phyloP scores from a whole-genome alignment of 2,113 vertebrate genomes.

The Ramphastos sulfuratus region DNA sequence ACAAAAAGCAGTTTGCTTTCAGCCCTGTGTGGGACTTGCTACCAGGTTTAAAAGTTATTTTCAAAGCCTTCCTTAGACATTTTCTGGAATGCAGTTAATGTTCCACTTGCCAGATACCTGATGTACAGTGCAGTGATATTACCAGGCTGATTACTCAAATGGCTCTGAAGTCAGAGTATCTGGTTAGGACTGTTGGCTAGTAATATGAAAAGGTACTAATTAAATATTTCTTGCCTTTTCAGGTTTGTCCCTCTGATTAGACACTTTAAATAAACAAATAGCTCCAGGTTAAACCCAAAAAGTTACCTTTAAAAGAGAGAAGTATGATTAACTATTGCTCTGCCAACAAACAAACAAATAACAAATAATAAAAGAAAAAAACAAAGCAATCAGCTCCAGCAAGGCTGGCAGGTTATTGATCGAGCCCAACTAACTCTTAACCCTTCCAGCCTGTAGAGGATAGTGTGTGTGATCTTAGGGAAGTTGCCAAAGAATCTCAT shows the following conservation, averaged over 20 bases:
- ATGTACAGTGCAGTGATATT: background rate
- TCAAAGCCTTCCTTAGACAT: conserved; percentile 26
- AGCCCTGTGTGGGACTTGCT: background rate
- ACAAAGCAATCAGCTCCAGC: background rate
- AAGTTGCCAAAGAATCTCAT: background rate
- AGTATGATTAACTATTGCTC: background rate
- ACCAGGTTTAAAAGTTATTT: conserved; percentile 18
- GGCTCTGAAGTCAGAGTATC: conserved; percentile 19
- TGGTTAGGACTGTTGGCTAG: conserved; percentile 24
- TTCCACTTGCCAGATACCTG: conserved; percentile 20
- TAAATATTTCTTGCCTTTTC: conserved; percentile 52
- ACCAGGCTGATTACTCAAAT: conserved; percentile 4
- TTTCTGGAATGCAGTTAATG: conserved; percentile 22
- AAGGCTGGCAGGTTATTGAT: background rate
- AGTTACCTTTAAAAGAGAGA: background rate
- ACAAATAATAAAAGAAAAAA: background rate
- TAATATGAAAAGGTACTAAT: conserved; percentile 27
- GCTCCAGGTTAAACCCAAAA: background rate
- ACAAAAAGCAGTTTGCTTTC: background rate
- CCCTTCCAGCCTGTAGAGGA: background rate
- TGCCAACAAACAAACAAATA: background rate
- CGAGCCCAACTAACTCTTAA: background rate
- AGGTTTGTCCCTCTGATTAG: conserved; percentile 40
- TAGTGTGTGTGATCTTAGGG: background rate
- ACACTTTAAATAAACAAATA: background rate